phyloP scores from a whole-genome alignment of 2,888 invertebrate species.

The Chrysolina americana region DNA sequence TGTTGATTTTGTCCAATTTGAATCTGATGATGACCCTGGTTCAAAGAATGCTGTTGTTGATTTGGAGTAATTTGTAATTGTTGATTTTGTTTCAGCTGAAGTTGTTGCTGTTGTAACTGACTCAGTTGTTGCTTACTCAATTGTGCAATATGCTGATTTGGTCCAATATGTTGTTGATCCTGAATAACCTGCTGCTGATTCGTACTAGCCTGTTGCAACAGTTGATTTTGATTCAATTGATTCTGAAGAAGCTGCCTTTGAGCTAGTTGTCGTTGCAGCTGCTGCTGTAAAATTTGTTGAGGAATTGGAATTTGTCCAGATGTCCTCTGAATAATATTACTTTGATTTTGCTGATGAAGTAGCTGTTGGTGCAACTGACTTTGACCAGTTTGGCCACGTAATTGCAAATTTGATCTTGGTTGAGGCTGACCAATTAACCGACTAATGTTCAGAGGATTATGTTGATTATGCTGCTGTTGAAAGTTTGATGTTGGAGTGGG shows the following conservation, averaged over 20 bases:
- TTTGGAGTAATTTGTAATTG: constrained; percentile 54
- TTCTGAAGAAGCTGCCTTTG: constrained; percentile 58
- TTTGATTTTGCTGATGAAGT: constrained; percentile 62
- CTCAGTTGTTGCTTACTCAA: constrained; percentile 38
- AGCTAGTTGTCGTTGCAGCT: constrained; percentile 60
- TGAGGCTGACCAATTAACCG: constrained; percentile 62
- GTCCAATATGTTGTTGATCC: constrained; percentile 36
- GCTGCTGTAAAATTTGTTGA: constrained; percentile 50
- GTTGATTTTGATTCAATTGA: constrained; percentile 44
- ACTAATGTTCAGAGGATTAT: constrained; percentile 57
- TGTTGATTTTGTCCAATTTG: constrained; percentile 53
- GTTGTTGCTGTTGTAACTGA: constrained; percentile 46
- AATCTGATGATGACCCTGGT: constrained; percentile 64
- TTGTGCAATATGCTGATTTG: constrained; percentile 49
- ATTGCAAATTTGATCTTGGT: constrained; percentile 57
- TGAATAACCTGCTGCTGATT: constrained; percentile 51
- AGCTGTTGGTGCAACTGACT: constrained; percentile 64
- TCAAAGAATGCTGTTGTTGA: constrained; percentile 67
- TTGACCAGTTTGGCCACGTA: constrained; percentile 61
- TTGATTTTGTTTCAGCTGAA: constrained; percentile 51
- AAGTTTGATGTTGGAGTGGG: constrained; percentile 64
- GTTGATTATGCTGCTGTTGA: constrained; percentile 55
- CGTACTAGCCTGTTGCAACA: constrained; percentile 35
- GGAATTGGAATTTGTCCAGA: constrained; percentile 39
- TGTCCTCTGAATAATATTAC: constrained; percentile 49